A percentile compares a stretch with the other conserved stretches of the same genome.
Evolutionary conservation across 2,888 invertebrate species (phyloP).

Genomic region (Bombyx huttoni): DNA sequence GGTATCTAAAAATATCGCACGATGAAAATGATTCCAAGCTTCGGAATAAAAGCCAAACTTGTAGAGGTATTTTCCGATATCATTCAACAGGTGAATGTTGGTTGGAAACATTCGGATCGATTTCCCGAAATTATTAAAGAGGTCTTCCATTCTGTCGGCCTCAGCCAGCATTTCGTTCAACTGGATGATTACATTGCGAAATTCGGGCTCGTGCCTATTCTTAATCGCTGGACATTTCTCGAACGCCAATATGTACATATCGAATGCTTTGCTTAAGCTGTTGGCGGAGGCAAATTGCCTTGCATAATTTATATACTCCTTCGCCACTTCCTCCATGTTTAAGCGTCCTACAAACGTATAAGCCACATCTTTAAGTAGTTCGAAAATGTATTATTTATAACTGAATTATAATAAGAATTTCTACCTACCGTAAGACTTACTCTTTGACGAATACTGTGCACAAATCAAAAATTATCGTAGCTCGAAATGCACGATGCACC

Average conservation of each 20-base stretch:
- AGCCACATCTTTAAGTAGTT: too few species aligned
- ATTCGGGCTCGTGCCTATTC: conserved; percentile 28
- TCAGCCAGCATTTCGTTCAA: conserved; percentile 26
- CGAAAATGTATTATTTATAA: too few species aligned
- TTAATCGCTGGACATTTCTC: conserved; percentile 26
- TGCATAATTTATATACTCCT: conserved; percentile 28
- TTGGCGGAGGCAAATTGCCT: conserved; percentile 25
- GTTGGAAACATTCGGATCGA: conserved; percentile 34
- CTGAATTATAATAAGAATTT: too few species aligned
- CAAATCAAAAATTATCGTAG: too few species aligned
- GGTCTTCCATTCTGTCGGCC: conserved; percentile 30
- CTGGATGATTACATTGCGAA: conserved; percentile 26
- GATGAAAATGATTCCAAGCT: conserved; percentile 71
- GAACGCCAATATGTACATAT: conserved; percentile 37
- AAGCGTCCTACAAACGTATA: too few species aligned
- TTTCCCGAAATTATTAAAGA: conserved; percentile 37
- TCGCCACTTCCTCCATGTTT: conserved; percentile 24
- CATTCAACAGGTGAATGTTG: conserved; percentile 37
- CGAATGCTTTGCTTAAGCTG: conserved; percentile 34
- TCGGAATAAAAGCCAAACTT: conserved; percentile 70
- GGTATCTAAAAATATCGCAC: conserved; percentile 59
- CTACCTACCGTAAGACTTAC: too few species aligned
- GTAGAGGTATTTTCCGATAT: conserved; percentile 48
- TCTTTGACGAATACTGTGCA: too few species aligned
- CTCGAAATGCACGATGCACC: too few species aligned